Conservation (phyloP, 2,113 vertebrate genomes). For the Catharus bicknelli region DNA sequence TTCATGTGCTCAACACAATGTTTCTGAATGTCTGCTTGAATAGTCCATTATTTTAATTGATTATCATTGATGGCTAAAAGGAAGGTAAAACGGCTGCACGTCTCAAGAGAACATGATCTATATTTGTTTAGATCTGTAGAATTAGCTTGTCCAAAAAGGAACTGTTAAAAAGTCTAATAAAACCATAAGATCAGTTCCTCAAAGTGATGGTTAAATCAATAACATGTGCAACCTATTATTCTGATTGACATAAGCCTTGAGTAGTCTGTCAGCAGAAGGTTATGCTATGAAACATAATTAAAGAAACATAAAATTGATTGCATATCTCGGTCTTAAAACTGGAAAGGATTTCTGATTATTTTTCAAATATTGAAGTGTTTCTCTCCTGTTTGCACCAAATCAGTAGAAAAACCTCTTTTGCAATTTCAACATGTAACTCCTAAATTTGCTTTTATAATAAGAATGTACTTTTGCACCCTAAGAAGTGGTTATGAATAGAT, state of each 20-base stretch:
- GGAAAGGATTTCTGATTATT: conserved; percentile 37
- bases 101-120: neutral
- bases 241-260: conserved; percentile 53
- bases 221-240: conserved; percentile 48
- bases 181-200: conserved; percentile 29
- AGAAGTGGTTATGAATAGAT: conserved; percentile 14
- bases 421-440: conserved; percentile 1
- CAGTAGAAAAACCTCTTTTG: conserved; percentile 24
- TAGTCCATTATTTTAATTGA: neutral
- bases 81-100: neutral
- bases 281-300: conserved; percentile 58
- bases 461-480: neutral
- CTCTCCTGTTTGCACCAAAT: conserved; percentile 12
- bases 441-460: conserved; percentile 9
- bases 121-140: conserved; percentile 7
- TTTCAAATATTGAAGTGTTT: conserved; percentile 37
- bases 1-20: neutral
- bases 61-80: neutral
- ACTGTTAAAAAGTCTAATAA: conserved; percentile 35
- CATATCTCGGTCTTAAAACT: neutral
- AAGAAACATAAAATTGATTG: conserved; percentile 58
- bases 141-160: conserved; percentile 29
- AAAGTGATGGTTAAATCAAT: conserved; percentile 58
- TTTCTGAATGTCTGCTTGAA: neutral
- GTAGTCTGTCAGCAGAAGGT: conserved; percentile 48